Evolutionary conservation across 2,113 vertebrate genomes (phyloP).

Genomic region (Mustela lutreola): DNA sequence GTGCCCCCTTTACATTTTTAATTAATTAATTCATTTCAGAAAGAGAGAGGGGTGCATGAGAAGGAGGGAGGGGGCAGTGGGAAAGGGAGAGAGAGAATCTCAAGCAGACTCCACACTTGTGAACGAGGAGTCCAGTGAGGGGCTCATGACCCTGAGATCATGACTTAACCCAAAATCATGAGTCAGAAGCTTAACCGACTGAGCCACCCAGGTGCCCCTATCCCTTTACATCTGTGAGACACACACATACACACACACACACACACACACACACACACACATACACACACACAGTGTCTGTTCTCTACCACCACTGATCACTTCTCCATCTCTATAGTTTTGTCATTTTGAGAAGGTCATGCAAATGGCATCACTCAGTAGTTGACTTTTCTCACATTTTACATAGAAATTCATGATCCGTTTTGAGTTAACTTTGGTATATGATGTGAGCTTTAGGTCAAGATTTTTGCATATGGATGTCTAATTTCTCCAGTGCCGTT

Average conservation of each 20-base stretch:
- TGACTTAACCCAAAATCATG: background rate
- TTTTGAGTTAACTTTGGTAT: constrained; percentile 24
- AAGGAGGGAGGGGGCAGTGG: background rate
- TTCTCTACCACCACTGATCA: background rate
- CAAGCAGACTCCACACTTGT: too few species aligned
- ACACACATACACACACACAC: background rate
- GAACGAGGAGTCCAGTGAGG: background rate
- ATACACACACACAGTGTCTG: background rate
- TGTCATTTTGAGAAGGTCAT: background rate
- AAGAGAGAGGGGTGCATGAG: background rate
- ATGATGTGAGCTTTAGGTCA: background rate
- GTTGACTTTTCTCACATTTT: background rate
- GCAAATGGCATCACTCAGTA: background rate
- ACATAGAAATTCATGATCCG: background rate
- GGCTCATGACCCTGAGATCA: background rate
- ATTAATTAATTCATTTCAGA: background rate
- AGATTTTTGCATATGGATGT: background rate
- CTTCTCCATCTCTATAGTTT: background rate
- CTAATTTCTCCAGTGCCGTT: background rate
- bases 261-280: background rate
- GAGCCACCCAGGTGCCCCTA: background rate
- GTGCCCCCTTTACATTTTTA: background rate
- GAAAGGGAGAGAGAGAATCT: background rate
- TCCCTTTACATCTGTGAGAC: background rate
- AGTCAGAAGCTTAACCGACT: background rate